These are phyloP conservation scores for Rotaria sp. DNA, from an alignment of 2,888 invertebrate species.

Conservation along the genomic window DNA sequence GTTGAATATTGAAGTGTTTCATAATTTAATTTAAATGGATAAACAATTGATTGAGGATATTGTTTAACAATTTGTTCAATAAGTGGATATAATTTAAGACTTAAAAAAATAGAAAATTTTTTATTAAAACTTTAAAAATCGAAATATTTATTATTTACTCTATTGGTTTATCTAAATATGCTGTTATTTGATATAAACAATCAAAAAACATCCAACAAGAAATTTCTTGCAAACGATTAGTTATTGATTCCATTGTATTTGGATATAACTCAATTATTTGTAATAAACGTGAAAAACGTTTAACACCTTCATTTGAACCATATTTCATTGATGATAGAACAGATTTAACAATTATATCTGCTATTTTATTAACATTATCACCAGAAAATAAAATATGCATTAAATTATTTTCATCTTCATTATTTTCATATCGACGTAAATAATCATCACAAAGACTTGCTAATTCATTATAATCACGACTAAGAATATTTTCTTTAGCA, in stretches of 20 bases:
- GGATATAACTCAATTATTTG: slow-evolving; percentile 54
- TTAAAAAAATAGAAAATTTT: not conserved
- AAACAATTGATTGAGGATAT: slow-evolving; percentile 39
- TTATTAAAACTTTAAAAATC: no score
- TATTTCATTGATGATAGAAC: slow-evolving; percentile 59
- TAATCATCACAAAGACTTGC: not conserved
- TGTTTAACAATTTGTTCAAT: slow-evolving; percentile 31
- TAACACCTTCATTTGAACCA: slow-evolving; percentile 61
- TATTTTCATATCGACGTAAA: slow-evolving; percentile 28
- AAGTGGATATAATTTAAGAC: not conserved
- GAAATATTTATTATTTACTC: slow-evolving; percentile 33
- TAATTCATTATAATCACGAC: slow-evolving; percentile 11
- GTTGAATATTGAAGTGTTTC: slow-evolving; percentile 50
- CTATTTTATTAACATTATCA: not conserved
- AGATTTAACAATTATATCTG: not conserved
- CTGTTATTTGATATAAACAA: slow-evolving; percentile 66
- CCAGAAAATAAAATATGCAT: not conserved
- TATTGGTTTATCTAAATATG: slow-evolving; percentile 52
- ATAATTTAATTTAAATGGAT: slow-evolving; percentile 44
- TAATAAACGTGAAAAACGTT: slow-evolving; percentile 64
- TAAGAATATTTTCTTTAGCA: not conserved
- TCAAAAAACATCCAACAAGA: slow-evolving; percentile 66
- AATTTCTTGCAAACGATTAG: slow-evolving; percentile 56
- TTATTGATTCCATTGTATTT: slow-evolving; percentile 46
- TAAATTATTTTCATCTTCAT: slow-evolving; percentile 20